Evolutionary conservation across 2,888 invertebrate genomes (phyloP), one percentile per base, ranked within the genome.

Genomic region (Drosophila mimetica): DNA sequence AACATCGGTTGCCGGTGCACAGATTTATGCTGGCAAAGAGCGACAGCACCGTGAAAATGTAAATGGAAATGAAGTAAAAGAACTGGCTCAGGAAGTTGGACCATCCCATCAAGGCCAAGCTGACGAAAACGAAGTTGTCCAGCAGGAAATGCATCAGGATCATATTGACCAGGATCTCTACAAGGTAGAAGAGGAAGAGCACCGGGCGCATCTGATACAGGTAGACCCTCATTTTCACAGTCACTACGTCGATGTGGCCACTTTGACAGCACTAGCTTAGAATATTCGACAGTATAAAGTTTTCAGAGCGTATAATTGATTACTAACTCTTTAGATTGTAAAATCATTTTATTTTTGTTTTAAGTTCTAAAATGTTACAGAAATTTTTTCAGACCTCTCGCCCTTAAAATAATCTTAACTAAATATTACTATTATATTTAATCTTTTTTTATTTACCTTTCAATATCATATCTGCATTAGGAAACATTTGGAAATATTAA

Each of bases 1-100:
- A 52, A 1, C 48, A 7, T 0, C 1, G 3, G 18, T 74, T 37
- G 2, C 64, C 74, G 1, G 75, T 67, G 46, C 82, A 82, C 20
- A 82, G 47, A 20, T 74, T 74, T 25, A 81, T 69, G 34, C 77
- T 74, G 13, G 75, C 67, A 37, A 69, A 85, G 1, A 75, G 0
- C 0, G 74, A 69, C 11, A 71, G 2, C 1, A 76, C 16, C n/a
- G 67, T 74, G 11, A 64, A 75, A 0, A 28, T 0, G 36, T 74
- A 79, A 7, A 71, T 51, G 34, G 2, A 25, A 2, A 25, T 0
- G 2, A 65, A 22, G 9, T 52, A 81, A 14, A 55, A 28, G 20
- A 41, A 47, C 5, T 79, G 22, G n/a, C 4, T 4, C 0, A 52
- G 0, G 16, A 52, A 47, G 0, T 41, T 14, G 2, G 0, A 0